Percentiles rank a stretch among this genome's conserved stretches.
phyloP scores from a whole-genome alignment of 2,797 vertebrate genomes.

The Hapalemur alaotrensis region DNA sequence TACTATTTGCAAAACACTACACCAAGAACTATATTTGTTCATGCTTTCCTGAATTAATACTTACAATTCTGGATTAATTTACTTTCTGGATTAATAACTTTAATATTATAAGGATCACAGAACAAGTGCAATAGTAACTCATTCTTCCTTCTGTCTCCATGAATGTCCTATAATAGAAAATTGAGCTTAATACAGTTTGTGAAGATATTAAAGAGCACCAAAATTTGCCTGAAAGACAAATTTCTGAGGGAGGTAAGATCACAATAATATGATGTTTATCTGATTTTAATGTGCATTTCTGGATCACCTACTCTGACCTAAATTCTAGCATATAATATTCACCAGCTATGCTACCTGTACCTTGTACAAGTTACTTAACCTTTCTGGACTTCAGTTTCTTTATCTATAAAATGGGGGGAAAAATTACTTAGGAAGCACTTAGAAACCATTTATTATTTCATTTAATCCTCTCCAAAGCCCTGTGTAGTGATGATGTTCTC shows the following conservation, averaged over 20 bases:
- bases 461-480: not conserved
- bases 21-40: not conserved
- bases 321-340: not conserved
- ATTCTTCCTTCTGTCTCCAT: not conserved
- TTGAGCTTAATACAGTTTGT: not conserved
- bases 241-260: not conserved
- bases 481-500: not conserved
- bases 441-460: not conserved
- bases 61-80: not conserved
- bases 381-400: not conserved
- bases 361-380: not conserved
- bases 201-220: not conserved
- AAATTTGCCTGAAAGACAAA: not conserved
- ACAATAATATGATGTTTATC: too few species aligned
- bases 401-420: not conserved
- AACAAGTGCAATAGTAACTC: not conserved
- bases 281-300: constrained; percentile 28
- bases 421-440: not conserved
- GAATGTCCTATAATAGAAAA: not conserved
- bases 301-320: not conserved
- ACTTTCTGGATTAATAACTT: not conserved
- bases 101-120: not conserved
- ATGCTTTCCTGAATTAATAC: not conserved
- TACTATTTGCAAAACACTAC: not conserved
- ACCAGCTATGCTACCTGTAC: not conserved